A percentile compares a stretch with the other conserved stretches of the same genome.
Evolutionary conservation across 1,140 invertebrate genomes (phyloP).

Genomic region (Drosophila saltans): DNA sequence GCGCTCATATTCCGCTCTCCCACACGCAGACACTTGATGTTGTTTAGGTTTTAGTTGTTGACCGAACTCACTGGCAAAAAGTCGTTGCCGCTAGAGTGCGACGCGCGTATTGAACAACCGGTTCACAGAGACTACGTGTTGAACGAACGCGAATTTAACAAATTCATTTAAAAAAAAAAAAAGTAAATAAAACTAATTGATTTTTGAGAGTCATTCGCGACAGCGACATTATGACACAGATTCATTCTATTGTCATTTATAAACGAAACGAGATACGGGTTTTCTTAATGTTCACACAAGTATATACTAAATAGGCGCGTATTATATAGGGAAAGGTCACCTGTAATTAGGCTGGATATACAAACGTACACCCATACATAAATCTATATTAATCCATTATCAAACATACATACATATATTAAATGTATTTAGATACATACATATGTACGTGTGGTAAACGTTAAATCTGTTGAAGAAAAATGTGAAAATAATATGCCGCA

Average conservation of each 20-base stretch:
- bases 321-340: conserved; percentile 34
- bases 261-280: not conserved
- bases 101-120: conserved; percentile 34
- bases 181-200: conserved; percentile 42
- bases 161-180: conserved; percentile 23
- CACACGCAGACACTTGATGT: conserved; percentile 43
- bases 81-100: conserved; percentile 28
- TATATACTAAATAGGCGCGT: not conserved
- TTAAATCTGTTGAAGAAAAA: conserved; percentile 5
- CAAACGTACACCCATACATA: conserved; percentile 13
- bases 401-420: conserved; percentile 1
- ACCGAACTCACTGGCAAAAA: conserved; percentile 36
- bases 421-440: not conserved
- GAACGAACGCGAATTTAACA: conserved; percentile 34
- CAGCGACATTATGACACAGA: not conserved
- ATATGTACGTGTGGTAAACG: not conserved
- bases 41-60: conserved; percentile 35
- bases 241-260: conserved; percentile 11
- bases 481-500: conserved; percentile 38
- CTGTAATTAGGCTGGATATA: conserved; percentile 43
- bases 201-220: conserved; percentile 1
- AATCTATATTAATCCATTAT: too few species aligned
- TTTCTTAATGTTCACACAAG: conserved; percentile 7
- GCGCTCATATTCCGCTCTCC: conserved; percentile 13
- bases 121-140: conserved; percentile 60